Conservation (phyloP, 1,140 invertebrate genomes). For the Panagrolaimus sp. region DNA sequence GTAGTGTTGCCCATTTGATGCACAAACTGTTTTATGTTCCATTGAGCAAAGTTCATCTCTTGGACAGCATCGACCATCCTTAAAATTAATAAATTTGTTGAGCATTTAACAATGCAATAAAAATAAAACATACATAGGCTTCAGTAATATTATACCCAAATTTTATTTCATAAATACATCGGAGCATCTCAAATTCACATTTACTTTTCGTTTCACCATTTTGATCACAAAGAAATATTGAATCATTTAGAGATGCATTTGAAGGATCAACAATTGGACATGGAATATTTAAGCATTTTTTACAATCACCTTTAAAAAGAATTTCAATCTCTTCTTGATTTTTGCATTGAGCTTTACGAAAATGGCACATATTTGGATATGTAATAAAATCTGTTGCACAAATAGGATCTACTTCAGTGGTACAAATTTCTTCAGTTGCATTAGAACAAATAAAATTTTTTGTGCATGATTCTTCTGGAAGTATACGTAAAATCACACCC, state of each 20-base stretch:
- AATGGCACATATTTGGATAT: slow-evolving; percentile 40
- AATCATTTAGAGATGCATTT: slow-evolving; percentile 29
- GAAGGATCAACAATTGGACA: slow-evolving; percentile 29
- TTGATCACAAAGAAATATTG: slow-evolving; percentile 48
- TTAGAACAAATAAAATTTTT: slow-evolving; percentile 7
- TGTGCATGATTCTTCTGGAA: slow-evolving; percentile 35
- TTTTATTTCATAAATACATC: slow-evolving; percentile 46
- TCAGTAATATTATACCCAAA: slow-evolving; percentile 50
- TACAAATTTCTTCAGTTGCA: slow-evolving; percentile 15
- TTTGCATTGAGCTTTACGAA: slow-evolving; percentile 39
- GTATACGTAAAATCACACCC: slow-evolving; percentile 34
- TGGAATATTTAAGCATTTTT: slow-evolving; percentile 34
- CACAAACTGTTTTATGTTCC: slow-evolving; percentile 38
- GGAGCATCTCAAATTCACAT: slow-evolving; percentile 54
- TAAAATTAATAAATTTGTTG: slow-evolving; percentile 9
- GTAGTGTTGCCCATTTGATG: slow-evolving; percentile 29
- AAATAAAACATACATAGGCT: slow-evolving; percentile 42
- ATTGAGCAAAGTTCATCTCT: slow-evolving; percentile 32
- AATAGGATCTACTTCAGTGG: slow-evolving; percentile 32
- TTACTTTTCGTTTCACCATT: slow-evolving; percentile 45
- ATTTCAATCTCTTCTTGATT: slow-evolving; percentile 38
- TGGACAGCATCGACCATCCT: slow-evolving; percentile 46
- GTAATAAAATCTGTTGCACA: slow-evolving; percentile 51
- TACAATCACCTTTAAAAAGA: slow-evolving; percentile 51
- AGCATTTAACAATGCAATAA: slow-evolving; percentile 14